These are phyloP conservation scores for Dugesia japonica DNA, from an alignment of 2,888 invertebrate species.

Conservation along the genomic window DNA sequence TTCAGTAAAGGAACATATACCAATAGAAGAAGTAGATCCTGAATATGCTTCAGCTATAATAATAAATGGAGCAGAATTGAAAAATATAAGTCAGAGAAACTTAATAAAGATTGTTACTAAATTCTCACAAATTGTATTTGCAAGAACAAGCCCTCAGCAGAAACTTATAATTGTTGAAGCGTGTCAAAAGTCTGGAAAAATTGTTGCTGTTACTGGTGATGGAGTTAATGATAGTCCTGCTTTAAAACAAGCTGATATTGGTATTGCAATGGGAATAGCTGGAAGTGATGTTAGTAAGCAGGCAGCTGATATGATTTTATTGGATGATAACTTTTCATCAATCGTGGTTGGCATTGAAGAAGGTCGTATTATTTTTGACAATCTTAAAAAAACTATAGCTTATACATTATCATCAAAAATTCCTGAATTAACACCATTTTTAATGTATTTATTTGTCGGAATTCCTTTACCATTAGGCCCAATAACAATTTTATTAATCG, in stretches of 20 bases:
- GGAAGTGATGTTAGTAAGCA: constrained; percentile 22
- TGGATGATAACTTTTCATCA: constrained; percentile 23
- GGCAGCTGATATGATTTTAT: constrained; percentile 20
- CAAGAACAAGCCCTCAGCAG: constrained; percentile 29
- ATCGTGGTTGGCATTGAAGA: constrained; percentile 23
- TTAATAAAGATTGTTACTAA: constrained; percentile 5
- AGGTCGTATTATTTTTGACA: constrained; percentile 27
- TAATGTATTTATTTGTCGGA: constrained; percentile 21
- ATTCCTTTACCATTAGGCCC: constrained; percentile 24
- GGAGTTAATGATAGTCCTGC: constrained; percentile 35
- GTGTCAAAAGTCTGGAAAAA: constrained; percentile 31
- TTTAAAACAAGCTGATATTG: constrained; percentile 34
- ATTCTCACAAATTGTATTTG: constrained; percentile 23
- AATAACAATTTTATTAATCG: constrained; percentile 22
- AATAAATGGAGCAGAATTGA: constrained; percentile 26
- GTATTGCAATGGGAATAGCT: constrained; percentile 31
- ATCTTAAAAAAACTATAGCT: constrained; percentile 25
- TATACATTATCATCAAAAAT: constrained; percentile 26
- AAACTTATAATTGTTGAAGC: constrained; percentile 28
- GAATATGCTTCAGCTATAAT: not conserved
- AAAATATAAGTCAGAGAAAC: constrained; percentile 11
- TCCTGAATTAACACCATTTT: constrained; percentile 6
- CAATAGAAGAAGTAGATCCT: constrained; percentile 17
- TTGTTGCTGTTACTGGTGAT: constrained; percentile 35
- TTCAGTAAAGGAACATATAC: constrained; percentile 31